Percentiles rank a stretch among this genome's conserved stretches.
Evolutionary conservation across 2,888 invertebrate genomes (phyloP).

Genomic region (Hypsopygia costalis): DNA sequence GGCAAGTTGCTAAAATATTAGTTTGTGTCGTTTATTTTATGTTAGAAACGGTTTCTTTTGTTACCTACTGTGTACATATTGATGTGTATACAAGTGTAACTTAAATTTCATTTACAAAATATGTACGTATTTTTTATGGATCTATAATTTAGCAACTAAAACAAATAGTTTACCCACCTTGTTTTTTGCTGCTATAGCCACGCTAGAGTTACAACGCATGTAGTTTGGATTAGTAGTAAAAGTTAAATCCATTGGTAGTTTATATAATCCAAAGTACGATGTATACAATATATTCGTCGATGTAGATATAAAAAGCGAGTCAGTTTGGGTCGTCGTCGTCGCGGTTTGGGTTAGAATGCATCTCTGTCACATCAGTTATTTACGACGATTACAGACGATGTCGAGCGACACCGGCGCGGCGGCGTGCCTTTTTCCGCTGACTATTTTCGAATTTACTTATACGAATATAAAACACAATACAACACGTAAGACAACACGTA

Average conservation of each 20-base stretch:
- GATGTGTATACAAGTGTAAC: slow-evolving; percentile 20
- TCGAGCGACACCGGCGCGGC: slow-evolving; percentile 12
- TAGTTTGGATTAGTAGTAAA: not conserved
- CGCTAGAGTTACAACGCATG: not conserved
- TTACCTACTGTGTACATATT: slow-evolving; percentile 22
- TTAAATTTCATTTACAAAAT: not conserved
- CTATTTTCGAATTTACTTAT: slow-evolving; percentile 1
- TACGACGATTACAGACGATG: slow-evolving; percentile 17
- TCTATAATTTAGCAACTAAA: not conserved
- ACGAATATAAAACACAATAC: slow-evolving; percentile 13
- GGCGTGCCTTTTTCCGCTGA: slow-evolving; percentile 5
- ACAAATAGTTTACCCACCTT: slow-evolving; percentile 3
- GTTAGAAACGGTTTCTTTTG: not conserved
- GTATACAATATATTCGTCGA: not conserved
- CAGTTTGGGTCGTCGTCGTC: slow-evolving; percentile 16
- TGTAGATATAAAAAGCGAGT: not conserved
- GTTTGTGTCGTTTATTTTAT: not conserved
- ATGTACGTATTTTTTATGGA: too few species aligned
- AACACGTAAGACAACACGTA: slow-evolving; percentile 15
- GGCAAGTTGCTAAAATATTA: not conserved
- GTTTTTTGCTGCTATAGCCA: not conserved
- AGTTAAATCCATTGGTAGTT: not conserved
- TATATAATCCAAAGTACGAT: not conserved
- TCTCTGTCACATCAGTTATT: slow-evolving; percentile 31
- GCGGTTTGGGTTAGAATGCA: slow-evolving; percentile 20